Evolutionary conservation across 2,888 invertebrate species (phyloP), one percentile per base, ranked within the genome.

Genomic region (Scotopteryx bipunctaria): DNA sequence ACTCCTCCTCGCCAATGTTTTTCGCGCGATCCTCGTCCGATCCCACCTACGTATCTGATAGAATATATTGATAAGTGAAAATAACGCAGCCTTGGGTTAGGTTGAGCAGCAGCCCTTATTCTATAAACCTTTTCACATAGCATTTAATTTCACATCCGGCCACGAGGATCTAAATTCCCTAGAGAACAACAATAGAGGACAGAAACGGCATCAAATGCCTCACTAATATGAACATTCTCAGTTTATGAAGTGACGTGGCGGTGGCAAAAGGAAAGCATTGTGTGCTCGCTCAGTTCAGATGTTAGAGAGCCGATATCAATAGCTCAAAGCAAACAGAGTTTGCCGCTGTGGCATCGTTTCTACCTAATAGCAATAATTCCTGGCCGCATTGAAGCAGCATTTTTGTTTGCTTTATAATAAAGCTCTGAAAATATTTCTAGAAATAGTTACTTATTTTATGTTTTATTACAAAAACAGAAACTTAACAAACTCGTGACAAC

Each of bases 1-100:
- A 85, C 86, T 87, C 85, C 83, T 82, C 81, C 77, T 79, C 75
- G 69, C 76, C 80, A 81, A 81, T 83, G 83, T 86, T 87, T 86
- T 85, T 67, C 66, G 69, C 70, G 67, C 68, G 71, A 76, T 75
- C 71, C 73, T 76, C 69, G 67, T 69, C 69, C 67, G 66, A 66
- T 69, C 67, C n/a, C 63, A 70, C 71, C 66, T 65, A 71, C 67
- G 21, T 61, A 71, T 64, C 60, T 65, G 65, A 71, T 69, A n/a
- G n/a, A n/a, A n/a, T n/a, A 63, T 72, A 71, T 73, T 65, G 68
- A 71, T 68, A 66, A 67, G 63, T 61, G 50, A 63, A 69, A 68
- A 69, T 55, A 65, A 55, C 40, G 43, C 55, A 61, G 40, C 59
- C 49, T 46, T 42, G 14, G 21, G 35, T 48, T 16, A 13, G 35